Evolutionary conservation across 2,797 vertebrate genomes (phyloP).

Genomic region (Chelmon rostratus): DNA sequence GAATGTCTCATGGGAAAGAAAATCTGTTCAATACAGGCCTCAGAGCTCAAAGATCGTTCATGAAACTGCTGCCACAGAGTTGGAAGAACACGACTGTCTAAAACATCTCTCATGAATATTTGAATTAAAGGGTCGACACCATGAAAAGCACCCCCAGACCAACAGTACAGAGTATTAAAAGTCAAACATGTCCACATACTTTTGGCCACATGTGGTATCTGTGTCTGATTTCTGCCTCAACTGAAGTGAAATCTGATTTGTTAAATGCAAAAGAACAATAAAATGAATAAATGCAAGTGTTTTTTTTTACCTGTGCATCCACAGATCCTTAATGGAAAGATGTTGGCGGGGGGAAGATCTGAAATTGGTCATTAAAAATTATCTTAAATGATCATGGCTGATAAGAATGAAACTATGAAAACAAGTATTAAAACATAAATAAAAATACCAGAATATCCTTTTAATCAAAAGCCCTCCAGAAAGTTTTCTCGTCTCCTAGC

Average conservation of each 20-base stretch:
- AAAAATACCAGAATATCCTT: background rate
- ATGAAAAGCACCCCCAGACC: background rate
- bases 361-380: background rate
- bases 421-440: background rate
- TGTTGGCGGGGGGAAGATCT: too few relatives aligned
- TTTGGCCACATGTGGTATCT: background rate
- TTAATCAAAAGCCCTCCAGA: background rate
- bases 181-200: background rate
- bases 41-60: too few relatives aligned
- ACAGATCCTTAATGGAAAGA: background rate
- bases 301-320: background rate
- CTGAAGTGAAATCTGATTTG: background rate
- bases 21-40: too few relatives aligned
- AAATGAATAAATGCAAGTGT: background rate
- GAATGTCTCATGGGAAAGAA: too few relatives aligned
- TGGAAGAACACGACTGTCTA: too few relatives aligned
- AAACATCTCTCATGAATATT: too few relatives aligned
- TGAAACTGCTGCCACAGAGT: too few relatives aligned
- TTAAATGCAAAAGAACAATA: background rate
- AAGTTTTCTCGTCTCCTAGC: slow-evolving; percentile 37
- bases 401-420: background rate
- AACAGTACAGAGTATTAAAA: background rate
- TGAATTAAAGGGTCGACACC: background rate
- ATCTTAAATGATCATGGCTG: background rate
- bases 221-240: too few relatives aligned